These are phyloP conservation scores for Zaprionus lineosus DNA, from an alignment of 2,888 invertebrate genomes.

Conservation along the genomic window DNA sequence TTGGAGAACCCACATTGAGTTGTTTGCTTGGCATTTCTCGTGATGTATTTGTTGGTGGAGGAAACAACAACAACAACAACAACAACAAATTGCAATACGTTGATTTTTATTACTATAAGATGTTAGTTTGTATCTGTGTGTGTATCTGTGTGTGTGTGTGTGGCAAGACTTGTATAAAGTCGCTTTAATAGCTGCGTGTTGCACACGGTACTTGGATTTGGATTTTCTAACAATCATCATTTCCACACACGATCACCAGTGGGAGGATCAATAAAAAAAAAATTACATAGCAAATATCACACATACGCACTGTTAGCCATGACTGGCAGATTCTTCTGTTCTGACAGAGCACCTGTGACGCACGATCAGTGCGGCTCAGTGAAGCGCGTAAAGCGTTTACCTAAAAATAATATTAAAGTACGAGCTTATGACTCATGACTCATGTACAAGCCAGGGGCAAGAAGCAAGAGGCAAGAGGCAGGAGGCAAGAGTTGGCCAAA, in stretches of 20 bases:
- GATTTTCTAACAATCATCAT: constrained; percentile 7
- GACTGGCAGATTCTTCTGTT: constrained; percentile 41
- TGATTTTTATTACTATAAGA: constrained; percentile 37
- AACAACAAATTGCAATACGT: constrained; percentile 10
- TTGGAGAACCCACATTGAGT: constrained; percentile 36
- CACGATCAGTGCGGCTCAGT: too few species aligned
- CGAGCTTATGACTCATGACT: constrained; percentile 7
- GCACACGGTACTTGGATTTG: constrained; percentile 16
- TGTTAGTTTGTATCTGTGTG: not conserved
- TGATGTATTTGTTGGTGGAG: constrained; percentile 15
- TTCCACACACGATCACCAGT: constrained; percentile 27
- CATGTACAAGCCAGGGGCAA: constrained; percentile 5
- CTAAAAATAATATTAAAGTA: too few species aligned
- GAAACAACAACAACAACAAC: not conserved
- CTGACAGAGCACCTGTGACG: constrained; percentile 30
- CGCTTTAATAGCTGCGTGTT: constrained; percentile 18
- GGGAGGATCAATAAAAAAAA: constrained; percentile 30
- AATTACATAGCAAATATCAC: constrained; percentile 26
- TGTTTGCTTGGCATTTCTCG: constrained; percentile 33
- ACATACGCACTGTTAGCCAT: constrained; percentile 52
- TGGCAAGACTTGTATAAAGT: constrained; percentile 27
- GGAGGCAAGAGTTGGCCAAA: constrained; percentile 29
- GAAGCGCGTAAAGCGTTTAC: constrained; percentile 46
- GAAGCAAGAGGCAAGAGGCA: constrained; percentile 5
- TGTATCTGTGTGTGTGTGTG: constrained; percentile 17